phyloP scores from a whole-genome alignment of 2,888 invertebrate genomes.

The Scelioninae gen. 2 region DNA sequence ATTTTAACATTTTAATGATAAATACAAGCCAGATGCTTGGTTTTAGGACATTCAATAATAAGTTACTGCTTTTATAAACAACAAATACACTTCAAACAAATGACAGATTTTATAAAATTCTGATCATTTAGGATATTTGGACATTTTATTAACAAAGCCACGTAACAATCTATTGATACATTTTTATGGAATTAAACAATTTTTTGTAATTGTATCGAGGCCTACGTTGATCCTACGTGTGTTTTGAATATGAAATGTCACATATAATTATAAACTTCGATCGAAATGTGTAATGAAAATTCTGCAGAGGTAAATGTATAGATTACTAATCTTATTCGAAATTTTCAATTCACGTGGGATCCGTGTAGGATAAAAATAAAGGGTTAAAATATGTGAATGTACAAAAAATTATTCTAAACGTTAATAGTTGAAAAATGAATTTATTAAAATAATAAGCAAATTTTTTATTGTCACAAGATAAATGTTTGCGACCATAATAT shows the following conservation, averaged over 20 bases:
- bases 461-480: constrained; percentile 2
- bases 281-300: neutral
- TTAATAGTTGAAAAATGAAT: constrained; percentile 17
- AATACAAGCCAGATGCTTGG: neutral
- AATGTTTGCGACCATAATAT: neutral
- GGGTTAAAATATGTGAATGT: constrained; percentile 19
- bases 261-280: neutral
- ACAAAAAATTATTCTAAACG: constrained; percentile 24
- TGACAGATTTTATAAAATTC: constrained; percentile 1
- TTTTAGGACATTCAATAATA: neutral
- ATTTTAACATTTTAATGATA: neutral
- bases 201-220: constrained; percentile 3
- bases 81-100: neutral
- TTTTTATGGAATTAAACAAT: constrained; percentile 1
- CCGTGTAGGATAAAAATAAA: neutral
- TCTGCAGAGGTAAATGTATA: no score
- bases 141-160: neutral
- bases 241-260: neutral
- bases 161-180: neutral
- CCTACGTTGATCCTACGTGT: neutral
- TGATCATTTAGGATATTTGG: neutral
- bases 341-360: constrained; percentile 11
- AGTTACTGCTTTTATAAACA: constrained; percentile 1
- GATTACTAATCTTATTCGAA: constrained; percentile 9
- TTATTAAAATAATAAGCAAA: neutral